Evolutionary conservation across 2,113 vertebrate species (phyloP).

Genomic region (Leiothrix lutea): DNA sequence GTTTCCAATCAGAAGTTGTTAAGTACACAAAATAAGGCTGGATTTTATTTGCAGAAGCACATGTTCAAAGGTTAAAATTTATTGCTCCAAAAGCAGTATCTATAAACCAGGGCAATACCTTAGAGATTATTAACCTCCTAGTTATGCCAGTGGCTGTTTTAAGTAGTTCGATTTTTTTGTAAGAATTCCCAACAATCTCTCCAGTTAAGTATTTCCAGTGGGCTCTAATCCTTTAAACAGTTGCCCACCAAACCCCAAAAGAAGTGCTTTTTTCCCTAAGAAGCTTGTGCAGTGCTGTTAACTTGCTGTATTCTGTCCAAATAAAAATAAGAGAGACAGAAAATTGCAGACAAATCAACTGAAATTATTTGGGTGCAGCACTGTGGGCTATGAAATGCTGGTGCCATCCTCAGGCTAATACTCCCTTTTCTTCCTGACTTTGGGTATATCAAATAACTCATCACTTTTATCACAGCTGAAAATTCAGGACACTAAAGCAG

Average conservation of each 20-base stretch:
- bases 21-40: conserved; percentile 68
- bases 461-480: conserved; percentile 13
- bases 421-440: background rate
- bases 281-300: background rate
- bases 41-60: conserved; percentile 65
- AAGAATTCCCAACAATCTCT: background rate
- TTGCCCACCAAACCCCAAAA: background rate
- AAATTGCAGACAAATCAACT: background rate
- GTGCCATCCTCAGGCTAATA: background rate
- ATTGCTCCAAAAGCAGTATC: conserved; percentile 65
- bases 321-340: background rate
- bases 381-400: background rate
- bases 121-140: conserved; percentile 60
- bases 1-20: conserved; percentile 60
- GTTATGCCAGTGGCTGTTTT: conserved; percentile 24
- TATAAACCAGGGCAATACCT: conserved; percentile 47
- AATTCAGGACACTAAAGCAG: background rate
- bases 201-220: background rate
- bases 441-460: background rate
- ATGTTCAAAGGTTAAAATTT: conserved; percentile 67
- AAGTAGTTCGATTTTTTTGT: background rate
- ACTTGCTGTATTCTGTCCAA: background rate
- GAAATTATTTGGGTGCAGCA: background rate
- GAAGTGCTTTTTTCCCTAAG: background rate
- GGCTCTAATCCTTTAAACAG: background rate